These are phyloP conservation scores for Cassiopea andromeda DNA, from an alignment of 30 jellyfish, hydroid and myxozoan species.

Conservation along the genomic window DNA sequence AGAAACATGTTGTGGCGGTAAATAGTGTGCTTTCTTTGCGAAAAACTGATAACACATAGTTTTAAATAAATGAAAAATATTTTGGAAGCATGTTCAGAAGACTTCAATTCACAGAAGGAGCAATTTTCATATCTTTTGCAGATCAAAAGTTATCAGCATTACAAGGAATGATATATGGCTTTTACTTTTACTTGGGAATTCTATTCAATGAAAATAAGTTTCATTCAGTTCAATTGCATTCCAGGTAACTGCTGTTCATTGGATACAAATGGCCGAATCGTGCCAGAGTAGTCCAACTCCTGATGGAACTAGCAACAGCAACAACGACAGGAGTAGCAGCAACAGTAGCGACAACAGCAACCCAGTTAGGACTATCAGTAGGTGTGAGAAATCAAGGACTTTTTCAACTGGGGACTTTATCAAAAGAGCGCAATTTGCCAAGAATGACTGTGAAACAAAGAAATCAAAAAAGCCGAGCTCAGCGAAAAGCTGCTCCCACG, in stretches of 20 bases:
- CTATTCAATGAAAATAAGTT: too few relatives aligned
- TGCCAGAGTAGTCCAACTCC: background rate
- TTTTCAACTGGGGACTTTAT: slow-evolving; percentile 12
- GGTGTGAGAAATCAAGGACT: slow-evolving; percentile 14
- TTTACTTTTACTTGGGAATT: too few relatives aligned
- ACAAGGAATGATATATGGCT: too few relatives aligned
- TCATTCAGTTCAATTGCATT: background rate
- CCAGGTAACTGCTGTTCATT: background rate
- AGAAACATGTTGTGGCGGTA: too few relatives aligned
- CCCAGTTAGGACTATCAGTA: background rate
- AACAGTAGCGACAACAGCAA: slow-evolving; percentile 8
- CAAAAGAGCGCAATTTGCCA: slow-evolving; percentile 4
- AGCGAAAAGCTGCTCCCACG: slow-evolving; percentile 9
- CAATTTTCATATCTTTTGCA: too few relatives aligned
- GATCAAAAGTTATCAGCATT: too few relatives aligned
- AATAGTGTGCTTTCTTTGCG: too few relatives aligned
- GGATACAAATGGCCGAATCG: slow-evolving; percentile 21
- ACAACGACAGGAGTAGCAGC: background rate
- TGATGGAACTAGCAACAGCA: background rate
- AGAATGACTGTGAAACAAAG: background rate
- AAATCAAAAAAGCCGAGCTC: background rate
- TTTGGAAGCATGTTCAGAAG: too few relatives aligned
- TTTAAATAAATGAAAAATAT: too few relatives aligned
- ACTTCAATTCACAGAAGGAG: too few relatives aligned
- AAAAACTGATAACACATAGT: too few relatives aligned